Conservation (phyloP, 2,113 vertebrate species). For the Saguinus midas region DNA sequence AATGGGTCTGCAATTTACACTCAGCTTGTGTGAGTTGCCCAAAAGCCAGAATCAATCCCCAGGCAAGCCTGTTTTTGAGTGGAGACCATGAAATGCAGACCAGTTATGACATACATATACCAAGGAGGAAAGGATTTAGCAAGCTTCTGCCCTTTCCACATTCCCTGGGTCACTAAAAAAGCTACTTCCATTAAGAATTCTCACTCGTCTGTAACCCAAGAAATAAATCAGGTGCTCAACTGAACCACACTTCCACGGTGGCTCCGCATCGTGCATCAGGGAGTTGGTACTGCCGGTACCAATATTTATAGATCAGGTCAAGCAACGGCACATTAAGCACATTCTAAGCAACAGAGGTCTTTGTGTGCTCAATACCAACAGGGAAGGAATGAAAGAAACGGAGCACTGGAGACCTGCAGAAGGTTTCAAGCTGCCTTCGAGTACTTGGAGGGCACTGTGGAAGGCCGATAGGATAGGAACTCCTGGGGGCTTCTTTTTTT, state of each 20-base stretch:
- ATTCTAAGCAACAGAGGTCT: slow-evolving; percentile 37
- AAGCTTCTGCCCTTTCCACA: slow-evolving; percentile 41
- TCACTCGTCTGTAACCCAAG: slow-evolving; percentile 61
- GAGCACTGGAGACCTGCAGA: not conserved
- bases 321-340: slow-evolving; percentile 41
- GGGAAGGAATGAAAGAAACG: not conserved
- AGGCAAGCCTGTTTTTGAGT: not conserved
- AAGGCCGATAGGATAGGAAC: not conserved
- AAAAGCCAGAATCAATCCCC: slow-evolving; percentile 22
- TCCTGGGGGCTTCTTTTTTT: not conserved
- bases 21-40: not conserved
- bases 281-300: slow-evolving; percentile 39
- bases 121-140: slow-evolving; percentile 47
- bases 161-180: slow-evolving; percentile 70
- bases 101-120: not conserved
- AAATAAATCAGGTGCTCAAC: slow-evolving; percentile 70
- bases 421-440: rapidly evolving
- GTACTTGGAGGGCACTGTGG: not conserved
- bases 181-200: slow-evolving; percentile 66
- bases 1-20: slow-evolving; percentile 40
- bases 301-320: slow-evolving; percentile 71
- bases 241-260: slow-evolving; percentile 24
- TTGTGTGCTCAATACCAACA: not conserved
- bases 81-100: not conserved
- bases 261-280: not conserved